Evolutionary conservation across 2,888 invertebrate species (phyloP).

Genomic region (Troilus luridus): DNA sequence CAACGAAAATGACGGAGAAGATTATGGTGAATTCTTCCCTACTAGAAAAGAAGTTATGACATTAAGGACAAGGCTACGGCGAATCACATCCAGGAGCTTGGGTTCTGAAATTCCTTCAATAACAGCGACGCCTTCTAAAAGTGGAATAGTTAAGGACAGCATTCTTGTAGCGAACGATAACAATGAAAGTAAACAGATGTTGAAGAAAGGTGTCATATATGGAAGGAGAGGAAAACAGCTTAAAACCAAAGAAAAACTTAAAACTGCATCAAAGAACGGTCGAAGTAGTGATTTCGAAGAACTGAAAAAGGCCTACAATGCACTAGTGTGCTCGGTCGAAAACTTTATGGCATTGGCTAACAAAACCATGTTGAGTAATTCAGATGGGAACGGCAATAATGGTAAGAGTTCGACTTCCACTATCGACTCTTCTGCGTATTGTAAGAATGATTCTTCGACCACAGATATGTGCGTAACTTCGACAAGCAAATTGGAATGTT

Average conservation of each 20-base stretch:
- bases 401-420: background rate
- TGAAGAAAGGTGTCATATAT: background rate
- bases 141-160: background rate
- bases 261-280: background rate
- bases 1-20: background rate
- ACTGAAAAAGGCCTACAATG: slow-evolving; percentile 47
- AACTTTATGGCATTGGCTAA: slow-evolving; percentile 22
- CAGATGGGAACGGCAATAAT: background rate
- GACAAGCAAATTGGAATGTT: background rate
- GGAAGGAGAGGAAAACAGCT: background rate
- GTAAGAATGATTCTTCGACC: background rate
- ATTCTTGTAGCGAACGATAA: background rate
- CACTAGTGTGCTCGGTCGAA: slow-evolving; percentile 12
- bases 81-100: background rate
- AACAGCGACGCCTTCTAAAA: background rate
- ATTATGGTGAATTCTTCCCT: background rate
- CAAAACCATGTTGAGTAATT: slow-evolving; percentile 9
- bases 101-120: background rate
- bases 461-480: background rate
- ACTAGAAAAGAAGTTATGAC: slow-evolving; percentile 14
- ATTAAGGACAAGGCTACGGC: background rate
- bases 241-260: background rate
- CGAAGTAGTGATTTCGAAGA: background rate
- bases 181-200: background rate
- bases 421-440: background rate